Base-by-base conservation (phyloP, 1,140 invertebrate species). In the Oppia nitens region DNA sequence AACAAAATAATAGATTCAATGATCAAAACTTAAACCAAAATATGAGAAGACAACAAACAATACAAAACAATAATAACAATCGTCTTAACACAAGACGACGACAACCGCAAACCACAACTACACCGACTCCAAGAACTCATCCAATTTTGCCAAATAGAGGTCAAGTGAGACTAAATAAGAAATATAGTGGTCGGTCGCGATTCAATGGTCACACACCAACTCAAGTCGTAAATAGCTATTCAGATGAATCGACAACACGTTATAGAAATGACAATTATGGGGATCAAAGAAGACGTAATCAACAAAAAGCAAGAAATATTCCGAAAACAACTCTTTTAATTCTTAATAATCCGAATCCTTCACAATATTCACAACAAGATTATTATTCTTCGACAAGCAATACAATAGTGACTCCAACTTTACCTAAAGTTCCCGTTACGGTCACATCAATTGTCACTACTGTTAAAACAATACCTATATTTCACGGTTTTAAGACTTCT, bases 401-500 rank as follows among this genome's bases (percentile, higher is more conserved):
- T 48, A 11, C 50, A 1, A 27, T 48, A 24, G 14, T 60, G 26
- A 65, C 63, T 0, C 55, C 61, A 29, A 66, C 63, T 11, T 40
- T 62, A 29, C 54, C 47, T 21, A 67, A 66, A 54, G 53, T 65
- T 48, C 56, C 63, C 11, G 26, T 67, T 11, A 67, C 66, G 11
- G 55, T 67, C 17, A 67, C 66, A 24, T 64, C 64, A 21, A 60
- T 67, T 57, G 63, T 67, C n/a, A 64, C 66, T 24, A 67, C 64
- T 4, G 60, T 66, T 9, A 67, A 67, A 60, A 67, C 66, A 2
- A 29, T 67, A 3, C 66, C 66, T 20, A 67, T 67, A 14, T 64
- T 65, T 47, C 66, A 67, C 50, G 66, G 66, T 12, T 67, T 67
- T 55, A 52, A 59, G 53, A 67, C 66, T 12, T 67, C 66, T 6